A percentile compares a stretch with the other conserved stretches of the same genome.
Conservation (phyloP, 2,888 invertebrate species). For the Nematopogon swammerdamellus region DNA sequence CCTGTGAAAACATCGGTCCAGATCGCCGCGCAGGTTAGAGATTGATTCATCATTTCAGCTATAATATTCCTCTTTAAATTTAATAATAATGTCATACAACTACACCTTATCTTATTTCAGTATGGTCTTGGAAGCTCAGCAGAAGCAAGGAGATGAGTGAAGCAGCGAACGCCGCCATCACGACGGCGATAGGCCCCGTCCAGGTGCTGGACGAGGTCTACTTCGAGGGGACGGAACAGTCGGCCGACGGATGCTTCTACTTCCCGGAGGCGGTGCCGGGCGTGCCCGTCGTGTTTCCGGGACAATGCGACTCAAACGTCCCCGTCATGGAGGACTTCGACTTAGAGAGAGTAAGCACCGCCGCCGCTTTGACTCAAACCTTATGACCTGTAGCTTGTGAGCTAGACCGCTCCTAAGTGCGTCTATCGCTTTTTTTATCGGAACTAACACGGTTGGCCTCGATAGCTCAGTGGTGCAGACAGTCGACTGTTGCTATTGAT, state of each 20-base stretch:
- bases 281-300: constrained; percentile 24
- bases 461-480: too few species aligned
- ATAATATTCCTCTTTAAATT: too few species aligned
- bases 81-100: too few species aligned
- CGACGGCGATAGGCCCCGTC: constrained; percentile 17
- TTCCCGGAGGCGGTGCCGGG: constrained; percentile 22
- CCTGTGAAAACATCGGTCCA: constrained; percentile 8
- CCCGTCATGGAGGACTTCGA: constrained; percentile 9
- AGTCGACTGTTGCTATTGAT: too few species aligned
- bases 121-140: constrained; percentile 35
- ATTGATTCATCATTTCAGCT: too few species aligned
- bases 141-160: constrained; percentile 18
- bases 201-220: constrained; percentile 24
- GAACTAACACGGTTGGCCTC: too few species aligned
- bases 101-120: constrained; percentile 13
- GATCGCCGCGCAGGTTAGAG: constrained; percentile 10
- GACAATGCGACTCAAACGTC: constrained; percentile 20
- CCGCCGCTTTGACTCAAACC: too few species aligned
- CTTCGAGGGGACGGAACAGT: constrained; percentile 21
- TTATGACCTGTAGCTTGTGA: too few species aligned
- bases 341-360: constrained; percentile 5
- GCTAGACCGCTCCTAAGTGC: too few species aligned
- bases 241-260: constrained; percentile 28
- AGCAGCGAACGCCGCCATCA: constrained; percentile 17
- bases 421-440: too few species aligned